Evolutionary conservation across 2,888 invertebrate genomes (phyloP).

Genomic region (Polylopha cassiicola): DNA sequence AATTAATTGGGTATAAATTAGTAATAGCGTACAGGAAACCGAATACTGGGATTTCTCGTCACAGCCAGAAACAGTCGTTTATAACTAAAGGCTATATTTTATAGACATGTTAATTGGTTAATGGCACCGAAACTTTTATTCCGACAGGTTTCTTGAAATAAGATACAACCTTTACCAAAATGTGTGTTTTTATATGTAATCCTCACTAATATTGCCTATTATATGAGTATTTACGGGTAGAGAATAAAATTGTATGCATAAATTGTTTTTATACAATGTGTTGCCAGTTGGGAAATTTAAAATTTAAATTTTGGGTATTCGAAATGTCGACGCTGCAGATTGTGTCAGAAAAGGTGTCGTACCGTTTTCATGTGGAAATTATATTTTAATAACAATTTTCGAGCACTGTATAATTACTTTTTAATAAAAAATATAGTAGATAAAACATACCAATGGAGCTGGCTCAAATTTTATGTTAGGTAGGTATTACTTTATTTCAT

Average conservation of each 20-base stretch:
- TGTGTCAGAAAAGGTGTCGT: too few relatives aligned
- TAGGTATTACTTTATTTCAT: too few relatives aligned
- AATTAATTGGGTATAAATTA: conserved; percentile 52
- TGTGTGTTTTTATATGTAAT: conserved; percentile 14
- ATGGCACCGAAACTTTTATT: conserved; percentile 15
- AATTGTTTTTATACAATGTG: too few relatives aligned
- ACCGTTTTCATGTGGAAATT: too few relatives aligned
- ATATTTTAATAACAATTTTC: too few relatives aligned
- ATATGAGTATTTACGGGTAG: conserved; percentile 19
- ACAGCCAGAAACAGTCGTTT: conserved; percentile 28
- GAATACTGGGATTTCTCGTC: conserved; percentile 28
- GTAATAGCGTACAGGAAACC: conserved; percentile 42
- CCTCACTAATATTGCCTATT: conserved; percentile 18
- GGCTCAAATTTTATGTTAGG: too few relatives aligned
- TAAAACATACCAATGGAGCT: too few relatives aligned
- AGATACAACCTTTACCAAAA: conserved; percentile 13
- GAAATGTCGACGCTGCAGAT: too few relatives aligned
- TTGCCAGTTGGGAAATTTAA: conserved; percentile 16
- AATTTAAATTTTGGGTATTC: too few relatives aligned
- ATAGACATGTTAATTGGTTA: conserved; percentile 38
- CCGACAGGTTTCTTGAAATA: conserved; percentile 17
- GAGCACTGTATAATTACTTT: too few relatives aligned
- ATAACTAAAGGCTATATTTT: conserved; percentile 37
- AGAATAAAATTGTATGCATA: too few relatives aligned
- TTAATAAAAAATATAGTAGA: too few relatives aligned